phyloP scores from a whole-genome alignment of 1,140 invertebrate genomes.

The Lasaia peninsularis region DNA sequence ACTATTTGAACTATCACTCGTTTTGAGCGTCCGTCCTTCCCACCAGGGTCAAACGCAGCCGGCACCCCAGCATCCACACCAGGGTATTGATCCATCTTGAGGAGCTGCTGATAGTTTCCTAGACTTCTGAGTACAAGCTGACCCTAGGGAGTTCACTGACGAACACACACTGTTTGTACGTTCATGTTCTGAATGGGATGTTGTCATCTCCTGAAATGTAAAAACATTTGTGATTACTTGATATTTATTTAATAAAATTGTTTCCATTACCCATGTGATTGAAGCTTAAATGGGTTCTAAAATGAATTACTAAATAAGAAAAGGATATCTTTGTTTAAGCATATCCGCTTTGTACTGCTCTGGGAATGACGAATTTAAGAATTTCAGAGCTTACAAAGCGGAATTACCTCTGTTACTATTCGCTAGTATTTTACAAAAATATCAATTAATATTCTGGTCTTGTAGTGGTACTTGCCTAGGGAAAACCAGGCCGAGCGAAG shows the following conservation, averaged over 20 bases:
- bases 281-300: no score
- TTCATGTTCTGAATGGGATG: slow-evolving; percentile 81
- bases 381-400: no score
- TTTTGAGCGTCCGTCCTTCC: neutral
- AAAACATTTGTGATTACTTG: slow-evolving; percentile 20
- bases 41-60: slow-evolving; percentile 81
- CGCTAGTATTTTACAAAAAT: no score
- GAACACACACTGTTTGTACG: slow-evolving; percentile 83
- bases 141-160: slow-evolving; percentile 78
- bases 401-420: no score
- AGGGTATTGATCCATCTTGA: slow-evolving; percentile 85
- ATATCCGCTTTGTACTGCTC: no score
- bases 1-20: neutral
- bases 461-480: no score
- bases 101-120: slow-evolving; percentile 80
- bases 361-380: no score
- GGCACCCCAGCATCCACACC: slow-evolving; percentile 93
- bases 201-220: slow-evolving; percentile 70
- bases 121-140: slow-evolving; percentile 78
- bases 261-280: no score
- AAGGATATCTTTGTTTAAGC: no score
- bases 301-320: no score
- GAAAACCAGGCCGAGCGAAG: no score
- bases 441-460: no score
- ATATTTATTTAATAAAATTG: neutral